Percentiles rank a stretch among this genome's conserved stretches.
Evolutionary conservation across 1,140 invertebrate species (phyloP).

Genomic region (Chymomyza costata): DNA sequence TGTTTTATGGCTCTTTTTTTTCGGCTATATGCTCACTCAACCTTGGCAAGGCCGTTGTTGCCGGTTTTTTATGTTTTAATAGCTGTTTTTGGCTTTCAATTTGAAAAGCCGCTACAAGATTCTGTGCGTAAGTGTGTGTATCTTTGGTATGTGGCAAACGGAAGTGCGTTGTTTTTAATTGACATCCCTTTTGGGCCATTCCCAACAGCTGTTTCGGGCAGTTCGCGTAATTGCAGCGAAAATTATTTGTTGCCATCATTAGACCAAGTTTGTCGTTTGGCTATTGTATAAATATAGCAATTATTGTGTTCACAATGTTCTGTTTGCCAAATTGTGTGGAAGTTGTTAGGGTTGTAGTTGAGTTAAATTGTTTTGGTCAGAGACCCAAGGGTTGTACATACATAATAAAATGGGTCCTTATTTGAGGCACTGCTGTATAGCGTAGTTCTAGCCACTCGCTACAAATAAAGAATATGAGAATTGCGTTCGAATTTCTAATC

Average conservation of each 20-base stretch:
- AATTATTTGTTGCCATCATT: conserved; percentile 60
- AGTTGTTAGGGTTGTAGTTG: conserved; percentile 31
- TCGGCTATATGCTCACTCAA: conserved; percentile 68
- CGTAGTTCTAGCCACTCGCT: no score
- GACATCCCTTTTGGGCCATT: conserved; percentile 22
- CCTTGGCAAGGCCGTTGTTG: conserved; percentile 75
- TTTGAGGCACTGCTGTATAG: no score
- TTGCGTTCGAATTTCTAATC: no score
- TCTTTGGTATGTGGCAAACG: conserved; percentile 59
- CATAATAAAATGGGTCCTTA: no score
- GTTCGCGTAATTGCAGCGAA: conserved; percentile 51
- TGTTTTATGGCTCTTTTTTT: conserved; percentile 57
- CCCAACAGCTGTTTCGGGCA: conserved; percentile 27
- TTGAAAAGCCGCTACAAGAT: conserved; percentile 23
- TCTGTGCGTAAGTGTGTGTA: conserved; percentile 15
- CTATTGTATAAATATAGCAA: conserved; percentile 44
- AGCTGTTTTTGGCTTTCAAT: conserved; percentile 9
- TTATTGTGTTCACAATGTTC: conserved; percentile 43
- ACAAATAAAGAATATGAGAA: no score
- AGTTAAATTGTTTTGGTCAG: no score
- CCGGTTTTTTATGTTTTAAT: conserved; percentile 56
- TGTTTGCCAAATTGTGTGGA: conserved; percentile 63
- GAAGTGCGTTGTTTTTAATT: conserved; percentile 57
- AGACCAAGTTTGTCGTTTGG: conserved; percentile 37
- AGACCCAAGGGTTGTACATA: no score